Conservation (phyloP, 2,113 vertebrate genomes). For the Brachyhypopomus gauderio region DNA sequence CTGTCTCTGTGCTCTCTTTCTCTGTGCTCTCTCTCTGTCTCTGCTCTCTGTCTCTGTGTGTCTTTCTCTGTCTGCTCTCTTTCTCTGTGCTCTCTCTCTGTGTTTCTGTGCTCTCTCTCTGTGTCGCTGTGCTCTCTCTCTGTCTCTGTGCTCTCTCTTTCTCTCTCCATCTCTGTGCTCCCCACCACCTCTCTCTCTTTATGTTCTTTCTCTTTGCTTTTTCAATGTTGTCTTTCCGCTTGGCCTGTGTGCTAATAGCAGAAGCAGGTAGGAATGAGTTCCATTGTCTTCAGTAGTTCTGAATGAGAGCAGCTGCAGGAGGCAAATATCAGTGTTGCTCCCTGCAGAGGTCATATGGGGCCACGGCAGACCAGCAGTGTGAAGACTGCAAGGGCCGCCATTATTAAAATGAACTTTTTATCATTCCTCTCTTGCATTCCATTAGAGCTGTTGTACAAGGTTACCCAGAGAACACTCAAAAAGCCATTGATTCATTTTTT, state of each 20-base stretch:
- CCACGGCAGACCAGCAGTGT: conserved; percentile 3
- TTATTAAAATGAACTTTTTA: conserved; percentile 20
- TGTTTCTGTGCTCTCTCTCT: neutral
- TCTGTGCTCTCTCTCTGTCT: neutral
- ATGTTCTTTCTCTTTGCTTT: neutral
- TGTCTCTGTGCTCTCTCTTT: neutral
- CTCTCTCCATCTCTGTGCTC: neutral
- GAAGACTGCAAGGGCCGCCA: neutral
- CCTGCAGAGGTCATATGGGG: conserved; percentile 10
- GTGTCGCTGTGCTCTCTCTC: too few relatives aligned
- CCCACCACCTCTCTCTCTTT: neutral
- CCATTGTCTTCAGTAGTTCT: conserved; percentile 51
- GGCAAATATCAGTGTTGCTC: conserved; percentile 10
- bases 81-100: too few relatives aligned
- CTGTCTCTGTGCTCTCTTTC: neutral
- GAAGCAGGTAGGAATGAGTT: conserved; percentile 43
- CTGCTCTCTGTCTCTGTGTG: conserved; percentile 4
- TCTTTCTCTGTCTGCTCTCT: too few relatives aligned
- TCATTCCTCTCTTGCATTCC: conserved; percentile 4
- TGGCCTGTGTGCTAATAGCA: conserved; percentile 52
- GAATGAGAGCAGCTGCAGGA: conserved; percentile 36
- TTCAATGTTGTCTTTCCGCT: neutral
- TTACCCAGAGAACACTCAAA: conserved; percentile 1
- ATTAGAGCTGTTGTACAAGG: conserved; percentile 6
- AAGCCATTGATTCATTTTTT: neutral